These are phyloP conservation scores for Orcinus orca DNA, from an alignment of 2,113 vertebrate species.

Conservation along the genomic window DNA sequence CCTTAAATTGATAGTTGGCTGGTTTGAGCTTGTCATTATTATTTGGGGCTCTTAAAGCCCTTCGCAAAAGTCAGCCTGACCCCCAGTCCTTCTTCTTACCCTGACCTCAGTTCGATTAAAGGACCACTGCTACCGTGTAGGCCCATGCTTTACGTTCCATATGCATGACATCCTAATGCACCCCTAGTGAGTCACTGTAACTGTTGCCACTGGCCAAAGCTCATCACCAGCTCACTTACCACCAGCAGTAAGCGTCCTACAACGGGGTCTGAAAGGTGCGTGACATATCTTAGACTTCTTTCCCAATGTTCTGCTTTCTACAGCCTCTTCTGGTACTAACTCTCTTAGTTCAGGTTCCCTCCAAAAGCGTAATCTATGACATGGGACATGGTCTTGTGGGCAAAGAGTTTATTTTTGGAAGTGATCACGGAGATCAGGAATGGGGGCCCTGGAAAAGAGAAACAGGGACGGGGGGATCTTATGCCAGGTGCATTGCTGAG, in stretches of 20 bases:
- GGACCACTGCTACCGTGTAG: too few relatives aligned
- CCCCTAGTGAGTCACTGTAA: neutral
- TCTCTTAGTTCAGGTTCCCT: neutral
- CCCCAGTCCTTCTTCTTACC: neutral
- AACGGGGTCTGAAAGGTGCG: rapidly evolving
- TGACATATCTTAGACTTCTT: neutral
- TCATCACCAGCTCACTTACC: neutral
- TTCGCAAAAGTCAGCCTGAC: neutral
- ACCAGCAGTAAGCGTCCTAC: neutral
- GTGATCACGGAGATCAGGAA: neutral
- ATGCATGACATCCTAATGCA: neutral
- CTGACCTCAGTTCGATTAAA: neutral
- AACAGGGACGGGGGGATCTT: neutral
- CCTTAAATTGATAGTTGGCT: neutral
- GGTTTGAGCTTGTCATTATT: neutral
- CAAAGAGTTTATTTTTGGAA: neutral
- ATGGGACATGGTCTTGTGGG: neutral
- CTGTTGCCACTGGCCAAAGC: neutral
- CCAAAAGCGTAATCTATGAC: neutral
- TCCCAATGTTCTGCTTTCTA: neutral
- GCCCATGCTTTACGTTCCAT: neutral
- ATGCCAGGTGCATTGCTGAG: neutral
- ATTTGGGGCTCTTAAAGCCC: neutral
- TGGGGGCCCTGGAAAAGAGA: neutral
- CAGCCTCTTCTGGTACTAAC: neutral